Percentiles rank a stretch among this genome's conserved stretches.
These are phyloP conservation scores for Strongylocentrotus purpuratus DNA, from an alignment of 35 echinoderm and acorn worm genomes.

Conservation along the genomic window DNA sequence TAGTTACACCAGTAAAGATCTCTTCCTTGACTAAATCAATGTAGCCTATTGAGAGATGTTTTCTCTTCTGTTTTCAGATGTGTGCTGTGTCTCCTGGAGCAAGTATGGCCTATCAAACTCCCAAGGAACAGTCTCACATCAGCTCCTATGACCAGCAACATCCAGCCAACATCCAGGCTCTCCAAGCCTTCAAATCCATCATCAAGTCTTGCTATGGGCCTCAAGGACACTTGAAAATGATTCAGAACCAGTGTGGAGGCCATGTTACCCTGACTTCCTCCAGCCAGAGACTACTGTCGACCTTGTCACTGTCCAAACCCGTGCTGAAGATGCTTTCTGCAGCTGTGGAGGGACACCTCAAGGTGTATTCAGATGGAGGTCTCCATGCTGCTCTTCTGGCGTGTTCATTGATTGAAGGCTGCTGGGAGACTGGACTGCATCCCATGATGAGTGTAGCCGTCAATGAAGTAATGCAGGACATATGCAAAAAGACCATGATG, in stretches of 20 bases:
- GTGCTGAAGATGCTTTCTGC: slow-evolving; percentile 69
- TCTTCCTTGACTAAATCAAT: not conserved
- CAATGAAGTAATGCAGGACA: slow-evolving; percentile 65
- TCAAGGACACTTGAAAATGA: slow-evolving; percentile 62
- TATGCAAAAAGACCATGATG: slow-evolving; percentile 49
- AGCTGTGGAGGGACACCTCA: slow-evolving; percentile 70
- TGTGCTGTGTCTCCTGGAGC: slow-evolving; percentile 54
- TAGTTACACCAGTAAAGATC: not conserved
- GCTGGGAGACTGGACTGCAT: slow-evolving; percentile 52
- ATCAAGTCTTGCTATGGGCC: slow-evolving; percentile 85
- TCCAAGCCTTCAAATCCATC: slow-evolving; percentile 66
- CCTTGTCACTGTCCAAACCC: slow-evolving; percentile 63
- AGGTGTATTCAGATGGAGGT: slow-evolving; percentile 77
- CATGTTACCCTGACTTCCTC: slow-evolving; percentile 70
- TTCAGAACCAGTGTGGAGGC: slow-evolving; percentile 81
- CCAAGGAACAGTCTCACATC: slow-evolving; percentile 27
- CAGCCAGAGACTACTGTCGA: slow-evolving; percentile 58
- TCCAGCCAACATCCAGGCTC: slow-evolving; percentile 34
- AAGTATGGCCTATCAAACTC: not conserved
- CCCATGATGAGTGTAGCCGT: slow-evolving; percentile 69
- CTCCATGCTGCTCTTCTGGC: slow-evolving; percentile 72
- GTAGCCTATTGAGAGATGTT: not conserved
- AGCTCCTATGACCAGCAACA: slow-evolving; percentile 47
- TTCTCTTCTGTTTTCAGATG: slow-evolving; percentile 55
- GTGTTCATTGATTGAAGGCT: slow-evolving; percentile 55